These are phyloP conservation scores for Daboia siamensis DNA, from an alignment of 2,113 vertebrate genomes.

Conservation along the genomic window DNA sequence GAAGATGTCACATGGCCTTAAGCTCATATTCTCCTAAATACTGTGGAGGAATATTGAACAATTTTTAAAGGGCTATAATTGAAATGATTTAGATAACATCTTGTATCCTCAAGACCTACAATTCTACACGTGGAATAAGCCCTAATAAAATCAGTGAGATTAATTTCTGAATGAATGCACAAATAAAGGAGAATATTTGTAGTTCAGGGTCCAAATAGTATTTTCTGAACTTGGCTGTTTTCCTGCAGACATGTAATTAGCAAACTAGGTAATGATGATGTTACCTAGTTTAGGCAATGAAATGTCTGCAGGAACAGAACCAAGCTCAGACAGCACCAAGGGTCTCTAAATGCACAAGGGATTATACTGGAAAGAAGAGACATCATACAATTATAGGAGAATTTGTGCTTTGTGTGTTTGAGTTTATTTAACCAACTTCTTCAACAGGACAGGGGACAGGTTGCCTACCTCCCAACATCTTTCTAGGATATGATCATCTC, in stretches of 20 bases:
- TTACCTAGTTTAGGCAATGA: too few relatives aligned
- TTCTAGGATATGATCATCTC: not conserved
- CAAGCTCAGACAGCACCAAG: too few relatives aligned
- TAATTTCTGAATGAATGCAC: not conserved
- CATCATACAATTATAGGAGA: not conserved
- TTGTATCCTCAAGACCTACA: not conserved
- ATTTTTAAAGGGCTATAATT: not conserved
- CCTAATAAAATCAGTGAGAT: not conserved
- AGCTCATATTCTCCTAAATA: not conserved
- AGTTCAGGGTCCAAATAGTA: too few relatives aligned
- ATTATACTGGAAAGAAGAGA: not conserved
- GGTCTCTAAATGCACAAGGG: not conserved
- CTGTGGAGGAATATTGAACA: not conserved
- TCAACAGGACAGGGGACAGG: not conserved
- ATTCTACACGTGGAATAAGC: not conserved
- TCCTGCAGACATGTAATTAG: too few relatives aligned
- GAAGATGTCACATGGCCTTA: not conserved
- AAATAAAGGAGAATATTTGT: too few relatives aligned
- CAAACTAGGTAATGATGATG: too few relatives aligned
- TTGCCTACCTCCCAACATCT: not conserved
- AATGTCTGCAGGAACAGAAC: too few relatives aligned
- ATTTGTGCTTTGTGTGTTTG: not conserved
- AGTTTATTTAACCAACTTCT: conserved; percentile 20
- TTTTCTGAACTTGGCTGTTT: too few relatives aligned
- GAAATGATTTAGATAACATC: not conserved